Conservation (phyloP, 2,797 vertebrate species). For the Saxicola maurus region DNA sequence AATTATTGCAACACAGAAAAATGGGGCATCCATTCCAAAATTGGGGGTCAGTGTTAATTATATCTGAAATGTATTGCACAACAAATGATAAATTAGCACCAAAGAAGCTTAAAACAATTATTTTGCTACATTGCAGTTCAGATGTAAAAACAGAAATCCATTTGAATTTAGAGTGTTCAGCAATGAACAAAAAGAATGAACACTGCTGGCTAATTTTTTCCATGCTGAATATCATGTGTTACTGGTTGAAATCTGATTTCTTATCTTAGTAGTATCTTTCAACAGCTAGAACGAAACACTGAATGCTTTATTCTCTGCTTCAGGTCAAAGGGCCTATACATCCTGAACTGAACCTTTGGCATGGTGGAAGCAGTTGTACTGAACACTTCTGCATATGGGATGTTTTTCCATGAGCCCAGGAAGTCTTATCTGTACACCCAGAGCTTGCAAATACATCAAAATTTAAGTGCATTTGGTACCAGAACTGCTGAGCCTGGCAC, state of each 20-base stretch:
- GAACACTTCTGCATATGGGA: neutral
- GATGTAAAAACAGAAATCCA: neutral
- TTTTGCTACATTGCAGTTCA: neutral
- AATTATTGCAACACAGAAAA: neutral
- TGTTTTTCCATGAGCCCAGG: neutral
- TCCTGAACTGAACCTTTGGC: neutral
- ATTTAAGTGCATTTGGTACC: neutral
- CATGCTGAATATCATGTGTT: neutral
- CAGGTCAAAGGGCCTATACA: neutral
- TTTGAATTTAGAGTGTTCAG: neutral
- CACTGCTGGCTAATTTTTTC: neutral
- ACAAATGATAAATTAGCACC: neutral
- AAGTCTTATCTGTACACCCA: neutral
- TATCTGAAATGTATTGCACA: neutral
- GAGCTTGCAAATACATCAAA: neutral
- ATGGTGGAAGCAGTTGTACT: neutral
- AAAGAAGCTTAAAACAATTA: neutral
- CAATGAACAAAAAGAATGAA: neutral
- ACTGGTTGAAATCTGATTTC: neutral
- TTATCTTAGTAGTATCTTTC: neutral
- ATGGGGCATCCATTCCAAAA: neutral
- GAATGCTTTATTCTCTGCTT: neutral
- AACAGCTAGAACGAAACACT: neutral
- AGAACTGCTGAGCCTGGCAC: neutral
- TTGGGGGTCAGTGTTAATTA: neutral